Evolutionary conservation across 2,888 invertebrate genomes (phyloP).

Genomic region (Ischnura elegans): DNA sequence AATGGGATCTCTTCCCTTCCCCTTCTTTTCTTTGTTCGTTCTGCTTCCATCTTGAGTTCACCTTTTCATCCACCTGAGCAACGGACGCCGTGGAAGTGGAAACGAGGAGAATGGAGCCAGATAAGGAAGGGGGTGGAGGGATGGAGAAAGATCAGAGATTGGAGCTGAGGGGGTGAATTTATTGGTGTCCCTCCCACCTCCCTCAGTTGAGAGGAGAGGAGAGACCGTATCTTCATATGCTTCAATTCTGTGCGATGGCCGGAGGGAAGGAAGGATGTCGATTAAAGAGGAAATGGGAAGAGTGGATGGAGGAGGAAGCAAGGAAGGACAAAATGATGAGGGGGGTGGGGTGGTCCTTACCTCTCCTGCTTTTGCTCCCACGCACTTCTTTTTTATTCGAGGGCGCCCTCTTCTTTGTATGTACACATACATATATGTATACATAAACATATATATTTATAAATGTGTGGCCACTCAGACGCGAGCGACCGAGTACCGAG

Average conservation of each 20-base stretch:
- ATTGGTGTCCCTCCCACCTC: background rate
- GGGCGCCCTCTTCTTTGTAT: background rate
- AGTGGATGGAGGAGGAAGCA: background rate
- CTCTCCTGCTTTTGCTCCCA: background rate
- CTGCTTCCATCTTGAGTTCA: background rate
- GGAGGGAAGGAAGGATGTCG: background rate
- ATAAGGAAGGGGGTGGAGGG: background rate
- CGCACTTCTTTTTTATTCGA: background rate
- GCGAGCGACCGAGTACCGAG: background rate
- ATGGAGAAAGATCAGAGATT: background rate
- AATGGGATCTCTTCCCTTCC: background rate
- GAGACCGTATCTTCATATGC: background rate
- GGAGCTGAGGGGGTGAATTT: conserved; percentile 14
- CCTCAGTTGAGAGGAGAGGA: background rate
- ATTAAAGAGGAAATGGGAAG: background rate
- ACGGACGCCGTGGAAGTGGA: background rate
- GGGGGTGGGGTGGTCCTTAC: background rate
- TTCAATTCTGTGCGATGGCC: background rate
- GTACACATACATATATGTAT: background rate
- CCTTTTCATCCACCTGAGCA: no score
- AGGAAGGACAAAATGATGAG: background rate
- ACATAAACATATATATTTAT: background rate
- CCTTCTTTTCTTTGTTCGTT: background rate
- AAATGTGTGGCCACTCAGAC: background rate
- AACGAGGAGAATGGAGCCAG: background rate